Percentiles rank a stretch among this genome's conserved stretches.
These are phyloP conservation scores for Augochlorella aurata DNA, from an alignment of 2,888 invertebrate species.

Conservation along the genomic window DNA sequence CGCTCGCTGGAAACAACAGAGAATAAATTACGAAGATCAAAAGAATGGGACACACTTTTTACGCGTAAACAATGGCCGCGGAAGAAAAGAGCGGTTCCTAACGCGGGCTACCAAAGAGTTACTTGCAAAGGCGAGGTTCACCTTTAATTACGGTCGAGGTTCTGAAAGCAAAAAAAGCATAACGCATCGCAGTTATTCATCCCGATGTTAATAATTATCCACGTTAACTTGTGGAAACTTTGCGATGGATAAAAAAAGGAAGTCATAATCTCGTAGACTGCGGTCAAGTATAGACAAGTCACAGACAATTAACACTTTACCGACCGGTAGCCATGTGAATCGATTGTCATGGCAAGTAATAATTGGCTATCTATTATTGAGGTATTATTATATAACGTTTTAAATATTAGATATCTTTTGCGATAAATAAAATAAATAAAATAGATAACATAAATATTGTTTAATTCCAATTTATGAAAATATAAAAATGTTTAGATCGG, in stretches of 20 bases:
- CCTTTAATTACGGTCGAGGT: constrained; percentile 18
- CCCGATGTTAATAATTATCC: neutral
- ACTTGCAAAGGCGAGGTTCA: constrained; percentile 19
- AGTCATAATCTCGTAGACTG: no score
- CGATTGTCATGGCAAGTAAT: no score
- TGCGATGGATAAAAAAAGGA: neutral
- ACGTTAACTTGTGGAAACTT: neutral
- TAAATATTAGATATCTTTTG: no score
- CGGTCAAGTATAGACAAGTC: no score
- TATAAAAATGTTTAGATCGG: no score
- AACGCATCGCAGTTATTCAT: neutral
- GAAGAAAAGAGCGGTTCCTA: constrained; percentile 22
- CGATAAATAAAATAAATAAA: no score
- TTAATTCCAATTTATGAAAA: no score
- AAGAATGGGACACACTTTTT: constrained; percentile 16
- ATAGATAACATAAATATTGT: no score
- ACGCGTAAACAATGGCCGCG: constrained; percentile 14
- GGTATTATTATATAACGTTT: no score
- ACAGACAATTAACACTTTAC: no score
- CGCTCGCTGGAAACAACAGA: constrained; percentile 9
- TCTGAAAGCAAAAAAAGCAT: neutral
- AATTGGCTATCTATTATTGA: no score
- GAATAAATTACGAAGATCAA: constrained; percentile 37
- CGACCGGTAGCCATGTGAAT: no score
- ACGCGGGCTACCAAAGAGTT: constrained; percentile 11